Evolutionary conservation across 2,888 invertebrate species (phyloP), one percentile per base, ranked within the genome.

Genomic region (Abscondita cerata): DNA sequence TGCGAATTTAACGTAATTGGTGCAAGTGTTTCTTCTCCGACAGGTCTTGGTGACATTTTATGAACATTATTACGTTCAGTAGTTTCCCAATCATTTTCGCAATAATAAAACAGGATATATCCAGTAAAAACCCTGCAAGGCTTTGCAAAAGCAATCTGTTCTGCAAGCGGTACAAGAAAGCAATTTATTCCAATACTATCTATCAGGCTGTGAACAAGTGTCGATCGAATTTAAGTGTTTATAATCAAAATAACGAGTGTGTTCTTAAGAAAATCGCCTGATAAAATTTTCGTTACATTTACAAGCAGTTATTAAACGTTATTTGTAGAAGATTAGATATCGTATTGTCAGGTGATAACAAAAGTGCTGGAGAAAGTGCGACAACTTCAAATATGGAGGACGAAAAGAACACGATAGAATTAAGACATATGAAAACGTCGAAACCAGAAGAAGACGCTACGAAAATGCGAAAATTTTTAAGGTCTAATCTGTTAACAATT

Each of bases 401-500:
- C n/a, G 34, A 51, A 15, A 51, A 34, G 36, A 34, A 12, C 4
- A 8, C 72, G 12, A 48, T 33, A 2, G 66, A 71, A 69, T 57
- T 9, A 68, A 18, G 33, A 66, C 51, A 13, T 6, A 33, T 31
- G 4, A 25, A 4, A 25, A 25, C 25, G 6, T 4, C 44, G 33
- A 1, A n/a, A 34, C 38, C 18, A 34, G 36, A n/a, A 48, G 40
- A 1, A 50, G 50, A 15, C 13, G 1, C 13, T 15, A 20, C n/a
- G 9, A 41, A 60, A 48, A 19, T 33, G 15, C 12, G 18, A 46
- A 47, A 40, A 1, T 80, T 76, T 70, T 67, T 84, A 34, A 72
- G 75, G 36, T 68, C 74, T 51, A 86, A 87, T 73, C 75, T 83
- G 36, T 76, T 87, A 52, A 87, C 87, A 34, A 73, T 87, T 67